Base-by-base conservation (phyloP, 1,140 invertebrate genomes). In the Hermetia illucens region DNA sequence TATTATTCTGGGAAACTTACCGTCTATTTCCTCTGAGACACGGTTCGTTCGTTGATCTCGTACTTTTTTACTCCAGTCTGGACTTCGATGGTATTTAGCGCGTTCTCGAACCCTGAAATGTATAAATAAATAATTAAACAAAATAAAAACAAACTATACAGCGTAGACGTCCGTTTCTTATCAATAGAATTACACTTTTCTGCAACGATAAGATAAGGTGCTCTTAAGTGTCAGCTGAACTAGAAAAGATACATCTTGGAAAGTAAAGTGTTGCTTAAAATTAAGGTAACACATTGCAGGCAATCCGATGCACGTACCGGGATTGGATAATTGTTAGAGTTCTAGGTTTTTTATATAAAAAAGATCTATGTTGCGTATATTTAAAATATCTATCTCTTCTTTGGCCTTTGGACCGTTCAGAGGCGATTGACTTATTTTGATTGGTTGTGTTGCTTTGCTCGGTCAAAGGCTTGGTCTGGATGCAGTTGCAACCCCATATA, bases 21-120 rank as follows among this genome's bases (percentile, higher is more conserved):
- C n/a, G n/a, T n/a, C n/a, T n/a, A n/a, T n/a, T n/a, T n/a, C n/a
- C n/a, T n/a, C n/a, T n/a, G n/a, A n/a, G n/a, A n/a, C n/a, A n/a
- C n/a, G 45, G 44, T 53, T 50, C 43, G 53, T 53, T 51, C 62
- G 53, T 48, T 65, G 63, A 46, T 64, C 60, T 43, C 63, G 50
- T 20, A 62, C 61, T 43, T 62, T 55, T 40, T 61, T 58, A 16
- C 59, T 61, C 64, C 64, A 67, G 46, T 62, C 62, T 4, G 61
- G 49, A 38, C 52, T 60, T 36, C 62, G 63, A 47, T 63, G 62
- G 5, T 44, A 46, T 44, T 62, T 66, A 31, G 55, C 52, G 22
- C 50, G 46, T 51, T 65, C 63, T 33, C 61, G 47, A 3, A 67
- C 57, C 38, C 63, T 66, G 46, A 10, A 62, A 53, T 25, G 13